Base-by-base conservation (phyloP, 2,797 vertebrate species). In the Acrossocheilus wenchowensis region DNA sequence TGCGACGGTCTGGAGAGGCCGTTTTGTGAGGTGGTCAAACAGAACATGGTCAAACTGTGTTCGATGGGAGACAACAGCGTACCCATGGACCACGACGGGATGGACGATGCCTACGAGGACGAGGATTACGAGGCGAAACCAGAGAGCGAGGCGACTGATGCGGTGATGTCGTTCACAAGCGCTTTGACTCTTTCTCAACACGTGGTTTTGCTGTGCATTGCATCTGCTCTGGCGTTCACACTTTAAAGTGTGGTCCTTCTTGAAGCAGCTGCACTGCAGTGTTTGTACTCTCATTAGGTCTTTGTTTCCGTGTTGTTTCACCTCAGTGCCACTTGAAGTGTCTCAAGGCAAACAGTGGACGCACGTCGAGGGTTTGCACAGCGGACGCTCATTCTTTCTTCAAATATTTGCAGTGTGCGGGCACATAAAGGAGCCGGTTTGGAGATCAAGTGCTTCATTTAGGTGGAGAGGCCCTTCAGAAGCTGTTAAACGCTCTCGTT, bases 1-100 rank as follows among this genome's bases (percentile, higher is more conserved):
- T 96, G 96, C 62, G 96, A 96, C 73, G 96, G 96, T 0, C 93
- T 95, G 64, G 96, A 96, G 93, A 92, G 96, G 81, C 95, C 95
- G 3, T 96, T 97, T 91, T 97, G 96, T 57, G 95, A 96, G 82
- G 95, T 95, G 91, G 95, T 96, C 73, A 96, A 97, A 89, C 95
- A 95, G 84, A 96, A 96, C 93, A 96, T 97, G 95, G 93, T 92
- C 75, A 93, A 92, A 43, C 95, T 96, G 1, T 97, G 96, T 85
- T 86, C 91, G 41, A 91, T 95, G 0, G 94, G 93, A n/a, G 94
- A 95, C 78, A 92, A 91, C 79, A 84, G 84, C 6, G 89, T 91
- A 0, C 80, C 91, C 14, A 84, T 91, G 15, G 93, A 95, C 84
- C 94, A 93, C 75, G 90, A 94, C 1, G 91, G 93, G 0, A 78